Conservation (phyloP, 1,140 invertebrate genomes). For the Chionoecetes opilio region DNA sequence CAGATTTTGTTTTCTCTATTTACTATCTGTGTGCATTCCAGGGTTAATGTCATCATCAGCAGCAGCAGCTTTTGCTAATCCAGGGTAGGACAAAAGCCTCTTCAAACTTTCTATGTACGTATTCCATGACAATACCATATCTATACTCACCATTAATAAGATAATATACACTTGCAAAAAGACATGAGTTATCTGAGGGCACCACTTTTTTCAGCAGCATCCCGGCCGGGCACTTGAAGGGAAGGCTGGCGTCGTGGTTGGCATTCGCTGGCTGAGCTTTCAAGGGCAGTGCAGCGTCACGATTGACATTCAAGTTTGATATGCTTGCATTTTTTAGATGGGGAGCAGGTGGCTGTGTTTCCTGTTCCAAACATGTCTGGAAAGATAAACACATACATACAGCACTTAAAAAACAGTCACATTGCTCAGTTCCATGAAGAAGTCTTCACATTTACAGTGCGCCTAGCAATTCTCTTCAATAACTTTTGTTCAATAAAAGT, state of each 20-base stretch:
- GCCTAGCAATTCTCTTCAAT: no score
- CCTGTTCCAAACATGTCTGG: background rate
- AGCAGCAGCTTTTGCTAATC: no score
- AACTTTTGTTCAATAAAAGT: no score
- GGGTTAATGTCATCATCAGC: no score
- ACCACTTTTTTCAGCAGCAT: conserved; percentile 95
- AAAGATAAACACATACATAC: background rate
- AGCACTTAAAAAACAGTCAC: background rate
- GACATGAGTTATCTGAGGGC: conserved; percentile 97
- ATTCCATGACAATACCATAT: background rate
- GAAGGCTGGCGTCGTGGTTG: background rate
- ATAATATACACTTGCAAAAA: conserved; percentile 95
- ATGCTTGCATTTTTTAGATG: conserved; percentile 5
- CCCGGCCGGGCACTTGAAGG: conserved; percentile 84
- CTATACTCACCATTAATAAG: conserved; percentile 85
- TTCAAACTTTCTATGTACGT: background rate
- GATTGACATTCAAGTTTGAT: conserved; percentile 42
- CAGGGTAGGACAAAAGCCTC: no score
- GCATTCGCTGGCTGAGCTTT: background rate
- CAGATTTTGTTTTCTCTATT: no score
- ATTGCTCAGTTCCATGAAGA: no score
- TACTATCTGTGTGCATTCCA: no score
- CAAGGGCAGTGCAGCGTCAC: background rate
- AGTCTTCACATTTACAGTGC: no score
- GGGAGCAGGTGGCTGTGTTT: background rate